phyloP scores from a whole-genome alignment of 2,113 vertebrate genomes.

The Uropsilus gracilis region DNA sequence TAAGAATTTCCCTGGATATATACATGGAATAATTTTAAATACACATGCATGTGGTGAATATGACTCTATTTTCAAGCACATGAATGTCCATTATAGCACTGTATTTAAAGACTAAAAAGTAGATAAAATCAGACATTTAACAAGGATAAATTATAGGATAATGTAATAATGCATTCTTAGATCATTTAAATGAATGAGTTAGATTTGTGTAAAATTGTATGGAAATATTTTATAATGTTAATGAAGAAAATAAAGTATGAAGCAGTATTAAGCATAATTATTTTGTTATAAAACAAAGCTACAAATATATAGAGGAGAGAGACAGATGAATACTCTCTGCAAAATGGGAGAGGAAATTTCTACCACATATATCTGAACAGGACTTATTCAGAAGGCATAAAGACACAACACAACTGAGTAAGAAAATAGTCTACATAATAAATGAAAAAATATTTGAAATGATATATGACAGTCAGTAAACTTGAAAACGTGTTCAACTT shows the following conservation, averaged over 20 bases:
- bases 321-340: too few species aligned
- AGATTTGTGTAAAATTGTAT: background rate
- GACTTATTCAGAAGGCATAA: background rate
- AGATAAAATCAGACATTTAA: background rate
- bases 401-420: background rate
- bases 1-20: background rate
- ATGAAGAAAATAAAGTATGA: background rate
- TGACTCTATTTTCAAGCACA: background rate
- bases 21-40: background rate
- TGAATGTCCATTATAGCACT: background rate
- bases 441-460: background rate
- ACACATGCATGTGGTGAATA: background rate
- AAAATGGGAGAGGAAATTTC: background rate
- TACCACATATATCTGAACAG: background rate
- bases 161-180: background rate
- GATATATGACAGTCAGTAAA: background rate
- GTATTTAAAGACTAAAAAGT: background rate
- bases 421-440: background rate
- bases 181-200: constrained; percentile 11
- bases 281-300: background rate
- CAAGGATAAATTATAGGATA: background rate
- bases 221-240: background rate
- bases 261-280: background rate
- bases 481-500: background rate
- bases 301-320: background rate